Conservation (phyloP, 2,113 vertebrate species). For the Xenopus tropicalis region UCB_Xtro_10.0 CM004446.2:152621001-152621500, state of each 20-base stretch:
- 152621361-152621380: slow-evolving; percentile 94
- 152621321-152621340: slow-evolving; percentile 88
- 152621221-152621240: background rate
- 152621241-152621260: too few relatives aligned
- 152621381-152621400: slow-evolving; percentile 79
- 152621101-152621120: background rate
- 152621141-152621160: background rate
- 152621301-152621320: background rate
- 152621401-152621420: slow-evolving; percentile 68
- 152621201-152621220: background rate
- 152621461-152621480: slow-evolving; percentile 95
- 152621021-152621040: background rate
- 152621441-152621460: slow-evolving; percentile 97
- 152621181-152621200: background rate
- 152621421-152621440: slow-evolving; percentile 81
- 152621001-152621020: background rate
- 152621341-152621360: slow-evolving; percentile 90
- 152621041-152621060: slow-evolving; percentile 2
- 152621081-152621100: background rate
- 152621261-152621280: too few relatives aligned
- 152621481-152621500: slow-evolving; percentile 98
- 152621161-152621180: background rate
- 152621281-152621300: too few relatives aligned
- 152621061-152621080: background rate
- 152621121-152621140: background rate